Evolutionary conservation across 2,888 invertebrate genomes (phyloP), one percentile per base, ranked within the genome.

Genomic region (Dyspetes luteomarginatus): DNA sequence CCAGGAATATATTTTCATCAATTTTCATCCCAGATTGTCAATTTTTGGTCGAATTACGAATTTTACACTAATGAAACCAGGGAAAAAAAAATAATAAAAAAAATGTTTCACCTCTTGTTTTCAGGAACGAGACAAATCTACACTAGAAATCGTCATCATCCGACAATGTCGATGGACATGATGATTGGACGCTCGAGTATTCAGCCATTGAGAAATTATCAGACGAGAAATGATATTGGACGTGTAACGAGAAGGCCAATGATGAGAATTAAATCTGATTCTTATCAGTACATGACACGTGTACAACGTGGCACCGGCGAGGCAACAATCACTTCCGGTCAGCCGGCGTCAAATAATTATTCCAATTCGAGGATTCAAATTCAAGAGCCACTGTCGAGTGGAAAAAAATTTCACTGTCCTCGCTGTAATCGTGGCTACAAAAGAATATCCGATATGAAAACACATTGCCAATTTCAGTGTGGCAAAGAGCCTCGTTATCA

Each of bases 381-480:
- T 1, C 72, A 67, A 9, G 71, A 75, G 12, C 3, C 65, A 12
- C 15, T 65, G 0, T 65, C 75, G 50, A 3, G 60, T 5, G 52
- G 28, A 7, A 30, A 68, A 64, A 81, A 81, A 43, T 81, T 72
- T 77, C 68, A 78, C 15, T 86, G 86, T 64, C 83, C 84, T 5
- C 81, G 84, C n/a, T 90, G 90, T 78, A 85, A 85, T 24, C 86
- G 87, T 30, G 88, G 88, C 43, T 90, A 90, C 84, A 90, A 89
- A 69, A 88, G 89, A 52, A 58, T 87, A 0, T 84, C 88, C 15
- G 90, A 90, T 69, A 86, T 92, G 87, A 90, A 88, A 73, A 88
- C 90, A 0, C 93, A 93, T 80, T 88, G 89, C 55, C 91, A 91
- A 22, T 91, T 91, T 58, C 92, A 92, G 78, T 93, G 92, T 79